Percentiles rank a stretch among this genome's conserved stretches.
These are phyloP conservation scores for Brachionus plicatilis DNA, from an alignment of 1,140 invertebrate genomes.

Conservation along the genomic window DNA sequence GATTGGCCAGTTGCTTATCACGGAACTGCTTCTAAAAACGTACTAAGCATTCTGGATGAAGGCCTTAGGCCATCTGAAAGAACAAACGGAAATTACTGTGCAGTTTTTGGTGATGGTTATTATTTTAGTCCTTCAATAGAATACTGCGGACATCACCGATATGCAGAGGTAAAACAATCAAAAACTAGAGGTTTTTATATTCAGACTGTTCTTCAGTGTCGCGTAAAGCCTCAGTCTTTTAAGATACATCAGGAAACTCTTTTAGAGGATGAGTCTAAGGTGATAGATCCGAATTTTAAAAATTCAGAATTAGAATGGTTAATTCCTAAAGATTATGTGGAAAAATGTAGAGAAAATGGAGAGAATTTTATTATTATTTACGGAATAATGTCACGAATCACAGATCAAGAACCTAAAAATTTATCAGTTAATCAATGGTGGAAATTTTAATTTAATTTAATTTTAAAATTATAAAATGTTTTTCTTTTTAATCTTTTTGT, in stretches of 20 bases:
- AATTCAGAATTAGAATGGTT: background rate
- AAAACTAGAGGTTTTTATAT: background rate
- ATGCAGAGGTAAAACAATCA: background rate
- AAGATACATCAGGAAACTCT: background rate
- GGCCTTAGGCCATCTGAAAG: background rate
- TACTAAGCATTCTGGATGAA: background rate
- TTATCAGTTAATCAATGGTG: background rate
- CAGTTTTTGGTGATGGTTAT: background rate
- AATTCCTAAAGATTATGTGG: background rate
- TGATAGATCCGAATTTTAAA: background rate
- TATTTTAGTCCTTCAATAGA: background rate
- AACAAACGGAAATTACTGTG: background rate
- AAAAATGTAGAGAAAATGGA: background rate
- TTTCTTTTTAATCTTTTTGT: no score
- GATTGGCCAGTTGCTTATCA: constrained; percentile 15
- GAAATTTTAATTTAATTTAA: no score
- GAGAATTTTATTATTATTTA: background rate
- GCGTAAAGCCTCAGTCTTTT: background rate
- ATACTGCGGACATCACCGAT: background rate
- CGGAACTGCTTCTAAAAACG: background rate
- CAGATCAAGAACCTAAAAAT: background rate
- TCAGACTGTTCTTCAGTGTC: background rate
- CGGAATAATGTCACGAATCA: background rate
- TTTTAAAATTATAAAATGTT: no score
- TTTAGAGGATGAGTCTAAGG: background rate